phyloP scores from a whole-genome alignment of 2,113 vertebrate genomes.

The Xenopus borealis region DNA sequence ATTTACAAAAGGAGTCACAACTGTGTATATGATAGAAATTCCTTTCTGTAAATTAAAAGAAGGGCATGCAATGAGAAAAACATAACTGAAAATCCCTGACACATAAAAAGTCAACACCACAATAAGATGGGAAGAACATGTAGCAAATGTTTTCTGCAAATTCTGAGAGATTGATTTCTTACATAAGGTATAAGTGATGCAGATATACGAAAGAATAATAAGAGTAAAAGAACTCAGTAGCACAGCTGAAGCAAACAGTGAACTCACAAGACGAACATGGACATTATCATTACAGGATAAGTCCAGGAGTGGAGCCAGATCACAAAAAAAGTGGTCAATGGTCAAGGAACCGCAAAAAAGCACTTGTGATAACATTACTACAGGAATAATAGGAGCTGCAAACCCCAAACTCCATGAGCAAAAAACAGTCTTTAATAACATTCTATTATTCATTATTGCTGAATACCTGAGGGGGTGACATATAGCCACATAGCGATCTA shows the following conservation, averaged over 20 bases:
- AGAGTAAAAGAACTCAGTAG: constrained; percentile 46
- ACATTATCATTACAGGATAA: constrained; percentile 22
- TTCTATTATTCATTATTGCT: constrained; percentile 5
- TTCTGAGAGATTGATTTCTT: constrained; percentile 35
- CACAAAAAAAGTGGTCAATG: constrained; percentile 38
- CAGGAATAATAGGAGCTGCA: not conserved
- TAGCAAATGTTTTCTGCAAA: constrained; percentile 51
- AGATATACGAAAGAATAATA: constrained; percentile 47
- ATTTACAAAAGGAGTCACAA: too few species aligned
- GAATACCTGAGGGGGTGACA: constrained; percentile 2
- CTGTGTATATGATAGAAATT: too few species aligned
- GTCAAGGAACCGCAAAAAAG: constrained; percentile 25
- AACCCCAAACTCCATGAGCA: constrained; percentile 17
- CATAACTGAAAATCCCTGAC: constrained; percentile 46
- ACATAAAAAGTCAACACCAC: constrained; percentile 49
- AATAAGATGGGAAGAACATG: constrained; percentile 51
- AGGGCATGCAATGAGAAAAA: constrained; percentile 1
- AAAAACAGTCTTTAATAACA: not conserved
- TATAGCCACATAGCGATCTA: constrained; percentile 7
- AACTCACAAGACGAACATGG: constrained; percentile 13
- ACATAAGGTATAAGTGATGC: constrained; percentile 47
- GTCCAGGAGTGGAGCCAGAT: constrained; percentile 26
- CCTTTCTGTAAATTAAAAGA: too few species aligned
- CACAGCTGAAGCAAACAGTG: constrained; percentile 29
- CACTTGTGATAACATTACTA: not conserved